Evolutionary conservation across 2,113 vertebrate genomes (phyloP).

Genomic region (Colossoma macropomum): DNA sequence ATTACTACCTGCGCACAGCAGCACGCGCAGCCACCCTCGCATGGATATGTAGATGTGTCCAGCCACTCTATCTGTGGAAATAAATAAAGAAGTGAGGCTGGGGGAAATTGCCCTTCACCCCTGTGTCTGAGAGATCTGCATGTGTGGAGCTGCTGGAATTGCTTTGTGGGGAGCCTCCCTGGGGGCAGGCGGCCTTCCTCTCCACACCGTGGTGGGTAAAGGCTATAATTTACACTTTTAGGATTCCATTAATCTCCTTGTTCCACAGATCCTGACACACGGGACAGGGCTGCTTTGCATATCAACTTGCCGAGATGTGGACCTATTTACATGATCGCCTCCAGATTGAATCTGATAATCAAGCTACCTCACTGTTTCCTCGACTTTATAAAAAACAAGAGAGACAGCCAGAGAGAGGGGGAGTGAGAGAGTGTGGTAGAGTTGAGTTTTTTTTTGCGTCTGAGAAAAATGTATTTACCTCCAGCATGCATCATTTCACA

Average conservation of each 20-base stretch:
- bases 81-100: slow-evolving; percentile 64
- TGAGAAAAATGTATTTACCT: slow-evolving; percentile 37
- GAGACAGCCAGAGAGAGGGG: too few relatives aligned
- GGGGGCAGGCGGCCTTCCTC: slow-evolving; percentile 71
- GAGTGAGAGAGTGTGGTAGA: not conserved
- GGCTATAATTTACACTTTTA: slow-evolving; percentile 84
- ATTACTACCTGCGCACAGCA: slow-evolving; percentile 33
- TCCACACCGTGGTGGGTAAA: slow-evolving; percentile 75
- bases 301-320: slow-evolving; percentile 80
- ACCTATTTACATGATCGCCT: slow-evolving; percentile 83
- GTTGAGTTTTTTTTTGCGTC: slow-evolving; percentile 20
- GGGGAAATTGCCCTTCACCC: slow-evolving; percentile 83
- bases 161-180: slow-evolving; percentile 77
- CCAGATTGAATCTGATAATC: slow-evolving; percentile 82
- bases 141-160: slow-evolving; percentile 78
- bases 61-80: slow-evolving; percentile 56
- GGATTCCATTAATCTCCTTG: slow-evolving; percentile 83
- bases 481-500: slow-evolving; percentile 45
- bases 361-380: slow-evolving; percentile 69
- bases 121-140: slow-evolving; percentile 73
- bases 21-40: slow-evolving; percentile 31
- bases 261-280: slow-evolving; percentile 76
- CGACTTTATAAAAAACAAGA: slow-evolving; percentile 46
- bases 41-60: slow-evolving; percentile 58
- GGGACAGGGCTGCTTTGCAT: slow-evolving; percentile 83